These are phyloP conservation scores for Rhynchonycteris naso DNA, from an alignment of 2,797 vertebrate species.

Conservation along the genomic window DNA sequence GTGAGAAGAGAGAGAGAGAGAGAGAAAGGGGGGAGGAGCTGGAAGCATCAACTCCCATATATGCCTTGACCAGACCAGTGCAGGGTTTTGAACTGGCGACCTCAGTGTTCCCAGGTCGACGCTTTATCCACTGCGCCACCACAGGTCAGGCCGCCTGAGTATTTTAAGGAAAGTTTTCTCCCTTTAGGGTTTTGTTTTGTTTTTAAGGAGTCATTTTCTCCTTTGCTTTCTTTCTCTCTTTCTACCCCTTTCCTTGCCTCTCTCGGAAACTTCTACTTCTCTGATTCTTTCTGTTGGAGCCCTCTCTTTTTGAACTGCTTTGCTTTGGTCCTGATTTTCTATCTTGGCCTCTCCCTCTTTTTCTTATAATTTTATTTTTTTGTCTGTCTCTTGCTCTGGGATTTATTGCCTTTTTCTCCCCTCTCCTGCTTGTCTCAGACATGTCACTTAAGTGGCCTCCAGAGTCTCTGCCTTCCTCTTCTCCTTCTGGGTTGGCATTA, in stretches of 20 bases:
- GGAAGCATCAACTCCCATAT: too few species aligned
- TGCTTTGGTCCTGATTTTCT: not conserved
- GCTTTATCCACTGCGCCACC: too few species aligned
- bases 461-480: not conserved
- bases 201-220: conserved; percentile 7
- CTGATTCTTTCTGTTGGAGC: not conserved
- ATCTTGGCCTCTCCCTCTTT: not conserved
- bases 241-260: not conserved
- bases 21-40: too few species aligned
- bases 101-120: too few species aligned
- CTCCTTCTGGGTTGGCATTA: not conserved
- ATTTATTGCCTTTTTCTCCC: not conserved
- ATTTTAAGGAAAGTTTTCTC: conserved; percentile 47
- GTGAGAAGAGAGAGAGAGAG: too few species aligned
- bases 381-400: not conserved
- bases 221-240: conserved; percentile 72
- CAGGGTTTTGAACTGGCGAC: too few species aligned
- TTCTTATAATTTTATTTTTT: not conserved
- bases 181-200: not conserved
- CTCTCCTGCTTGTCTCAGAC: not conserved
- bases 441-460: not conserved
- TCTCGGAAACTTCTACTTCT: not conserved
- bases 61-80: too few species aligned
- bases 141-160: not conserved
- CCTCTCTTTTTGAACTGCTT: not conserved